Base-by-base conservation (phyloP, 2,113 vertebrate genomes). In the Chloroceryle aenea region DNA sequence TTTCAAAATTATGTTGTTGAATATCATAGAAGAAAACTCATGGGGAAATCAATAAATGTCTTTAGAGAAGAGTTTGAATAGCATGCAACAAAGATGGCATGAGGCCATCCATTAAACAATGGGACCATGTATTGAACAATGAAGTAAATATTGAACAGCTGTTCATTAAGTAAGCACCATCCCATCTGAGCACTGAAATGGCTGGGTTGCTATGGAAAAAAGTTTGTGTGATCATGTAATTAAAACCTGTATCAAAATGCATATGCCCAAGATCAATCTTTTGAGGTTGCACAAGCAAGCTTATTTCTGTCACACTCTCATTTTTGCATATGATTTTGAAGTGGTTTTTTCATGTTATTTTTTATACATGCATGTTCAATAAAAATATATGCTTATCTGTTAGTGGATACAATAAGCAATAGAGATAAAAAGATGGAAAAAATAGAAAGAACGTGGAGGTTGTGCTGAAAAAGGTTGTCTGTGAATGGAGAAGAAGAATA, bases 91-190 rank as follows among this genome's bases (percentile, higher is more conserved):
- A 95, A 97, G 89, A 94, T 93, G 94, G 95, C 94, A 94, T 4
- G 36, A 92, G 71, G 87, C 95, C 96, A 96, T 94, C 53, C 78
- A 50, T 17, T 93, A 85, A 96, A 94, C 91, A 96, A 89, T 91
- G 87, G 66, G 67, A 61, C 84, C 66, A 50, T 21, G 69, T 64
- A 79, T 58, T 89, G 84, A 95, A 95, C 77, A 95, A 95, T 93
- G 87, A 75, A 95, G 38, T 63, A 97, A 97, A 97, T 96, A 89
- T 61, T 76, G 91, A 95, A 79, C 96, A 96, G 87, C 94, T 97
- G 95, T 76, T 95, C 22, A 21, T 94, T 95, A 89, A 95, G 64
- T 52, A 92, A 95, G 50, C 48, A 93, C 30, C 77, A 82, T 82
- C 84, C 75, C 84, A 47, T 84, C 56, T 90, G 68, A 74, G 66